Percentiles rank a stretch among this genome's conserved stretches.
These are phyloP conservation scores for Pardosa pseudoannulata DNA, from an alignment of 2,888 invertebrate species.

Conservation along the genomic window DNA sequence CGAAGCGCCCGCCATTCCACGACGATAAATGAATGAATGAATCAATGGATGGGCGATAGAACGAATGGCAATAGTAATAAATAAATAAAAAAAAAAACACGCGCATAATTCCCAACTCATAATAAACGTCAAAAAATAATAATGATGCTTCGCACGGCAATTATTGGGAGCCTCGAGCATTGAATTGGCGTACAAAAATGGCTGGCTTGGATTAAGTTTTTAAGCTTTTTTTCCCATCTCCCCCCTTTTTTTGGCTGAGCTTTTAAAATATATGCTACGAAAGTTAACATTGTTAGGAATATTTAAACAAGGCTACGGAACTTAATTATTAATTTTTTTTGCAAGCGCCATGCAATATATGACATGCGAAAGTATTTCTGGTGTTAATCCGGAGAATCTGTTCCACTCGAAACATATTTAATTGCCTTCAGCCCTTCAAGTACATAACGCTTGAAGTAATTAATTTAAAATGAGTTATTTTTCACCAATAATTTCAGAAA, in stretches of 20 bases:
- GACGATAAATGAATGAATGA: constrained; percentile 9
- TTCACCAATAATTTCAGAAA: neutral
- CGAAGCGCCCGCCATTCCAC: neutral
- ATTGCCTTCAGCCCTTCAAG: constrained; percentile 10
- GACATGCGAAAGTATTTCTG: neutral
- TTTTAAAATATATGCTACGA: constrained; percentile 24
- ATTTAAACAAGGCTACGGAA: neutral
- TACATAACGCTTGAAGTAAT: neutral
- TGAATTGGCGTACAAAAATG: constrained; percentile 27
- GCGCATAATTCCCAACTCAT: constrained; percentile 1
- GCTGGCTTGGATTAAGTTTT: constrained; percentile 18
- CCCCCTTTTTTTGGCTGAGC: neutral
- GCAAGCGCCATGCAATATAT: neutral
- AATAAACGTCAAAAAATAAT: constrained; percentile 56
- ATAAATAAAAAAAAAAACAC: constrained; percentile 5
- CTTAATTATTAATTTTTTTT: neutral
- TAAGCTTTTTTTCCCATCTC: neutral
- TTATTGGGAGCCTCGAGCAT: constrained; percentile 39
- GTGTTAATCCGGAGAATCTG: neutral
- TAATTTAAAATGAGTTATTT: neutral
- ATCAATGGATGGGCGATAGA: neutral
- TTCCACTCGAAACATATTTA: constrained; percentile 12
- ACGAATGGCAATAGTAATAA: neutral
- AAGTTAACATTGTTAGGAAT: constrained; percentile 18
- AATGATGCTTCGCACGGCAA: constrained; percentile 28